Evolutionary conservation across 1,140 invertebrate genomes (phyloP).

Genomic region (Amphibalanus amphitrite): DNA sequence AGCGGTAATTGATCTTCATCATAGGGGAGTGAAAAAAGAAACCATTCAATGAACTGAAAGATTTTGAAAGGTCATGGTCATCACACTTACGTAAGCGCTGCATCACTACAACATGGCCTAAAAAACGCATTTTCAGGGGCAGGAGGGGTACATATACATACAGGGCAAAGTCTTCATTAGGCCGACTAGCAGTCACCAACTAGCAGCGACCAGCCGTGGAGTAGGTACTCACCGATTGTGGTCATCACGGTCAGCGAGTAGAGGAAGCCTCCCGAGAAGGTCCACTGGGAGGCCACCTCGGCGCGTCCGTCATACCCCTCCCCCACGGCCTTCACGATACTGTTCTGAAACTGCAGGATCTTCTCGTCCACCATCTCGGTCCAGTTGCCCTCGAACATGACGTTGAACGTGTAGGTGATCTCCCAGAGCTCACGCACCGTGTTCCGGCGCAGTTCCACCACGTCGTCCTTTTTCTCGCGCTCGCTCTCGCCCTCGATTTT

Average conservation of each 20-base stretch:
- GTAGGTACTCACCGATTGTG: constrained; percentile 62
- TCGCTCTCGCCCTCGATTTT: constrained; percentile 32
- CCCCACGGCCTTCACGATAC: constrained; percentile 42
- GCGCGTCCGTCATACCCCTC: constrained; percentile 57
- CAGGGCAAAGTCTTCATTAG: too few relatives aligned
- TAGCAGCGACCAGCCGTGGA: too few relatives aligned
- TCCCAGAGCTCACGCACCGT: constrained; percentile 22
- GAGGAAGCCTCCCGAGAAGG: constrained; percentile 68
- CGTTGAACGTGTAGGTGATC: constrained; percentile 36
- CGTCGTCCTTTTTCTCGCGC: constrained; percentile 22
- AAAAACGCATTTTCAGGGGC: too few relatives aligned
- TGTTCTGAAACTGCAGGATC: constrained; percentile 38
- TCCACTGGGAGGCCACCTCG: constrained; percentile 47
- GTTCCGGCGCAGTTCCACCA: constrained; percentile 19
- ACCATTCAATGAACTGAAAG: too few relatives aligned
- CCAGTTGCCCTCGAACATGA: constrained; percentile 43
- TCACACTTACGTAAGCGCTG: too few relatives aligned
- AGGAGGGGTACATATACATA: too few relatives aligned
- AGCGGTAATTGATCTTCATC: too few relatives aligned
- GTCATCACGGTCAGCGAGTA: constrained; percentile 92
- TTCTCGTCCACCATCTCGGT: constrained; percentile 31
- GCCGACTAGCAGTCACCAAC: too few relatives aligned
- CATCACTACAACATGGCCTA: too few relatives aligned
- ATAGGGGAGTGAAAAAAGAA: too few relatives aligned
- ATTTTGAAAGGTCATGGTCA: too few relatives aligned